Percentiles rank a stretch among this genome's conserved stretches.
phyloP scores from a whole-genome alignment of 2,888 invertebrate species.

The Amiota mariae region DNA sequence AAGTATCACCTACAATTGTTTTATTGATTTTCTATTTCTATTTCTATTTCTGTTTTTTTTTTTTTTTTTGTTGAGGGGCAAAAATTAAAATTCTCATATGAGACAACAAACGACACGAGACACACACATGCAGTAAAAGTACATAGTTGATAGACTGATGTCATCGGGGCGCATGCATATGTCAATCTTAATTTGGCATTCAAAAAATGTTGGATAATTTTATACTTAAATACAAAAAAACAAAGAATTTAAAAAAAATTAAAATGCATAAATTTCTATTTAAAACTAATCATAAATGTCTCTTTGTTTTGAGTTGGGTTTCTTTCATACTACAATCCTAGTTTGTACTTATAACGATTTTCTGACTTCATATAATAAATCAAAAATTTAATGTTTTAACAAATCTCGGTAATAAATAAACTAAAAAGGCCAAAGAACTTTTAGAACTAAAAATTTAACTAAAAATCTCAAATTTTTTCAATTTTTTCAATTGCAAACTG shows the following conservation, averaged over 20 bases:
- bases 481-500: no score
- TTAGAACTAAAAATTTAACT: no score
- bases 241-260: neutral
- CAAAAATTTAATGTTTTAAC: slow-evolving; percentile 12
- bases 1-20: slow-evolving; percentile 6
- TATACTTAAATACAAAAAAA: neutral
- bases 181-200: slow-evolving; percentile 17
- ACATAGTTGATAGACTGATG: slow-evolving; percentile 8
- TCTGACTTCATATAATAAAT: neutral
- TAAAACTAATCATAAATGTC: neutral
- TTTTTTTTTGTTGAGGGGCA: neutral
- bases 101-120: neutral
- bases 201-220: neutral
- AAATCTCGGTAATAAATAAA: slow-evolving; percentile 1
- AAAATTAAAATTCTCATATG: neutral
- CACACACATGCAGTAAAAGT: neutral
- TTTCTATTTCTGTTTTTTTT: neutral
- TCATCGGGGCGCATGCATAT: slow-evolving; percentile 11
- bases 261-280: neutral
- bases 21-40: slow-evolving; percentile 5
- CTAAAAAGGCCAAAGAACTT: neutral
- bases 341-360: no score
- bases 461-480: no score
- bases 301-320: no score
- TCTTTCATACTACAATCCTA: no score